Base-by-base conservation (phyloP, 2,113 vertebrate genomes). In the Macheiramphus alcinus region DNA sequence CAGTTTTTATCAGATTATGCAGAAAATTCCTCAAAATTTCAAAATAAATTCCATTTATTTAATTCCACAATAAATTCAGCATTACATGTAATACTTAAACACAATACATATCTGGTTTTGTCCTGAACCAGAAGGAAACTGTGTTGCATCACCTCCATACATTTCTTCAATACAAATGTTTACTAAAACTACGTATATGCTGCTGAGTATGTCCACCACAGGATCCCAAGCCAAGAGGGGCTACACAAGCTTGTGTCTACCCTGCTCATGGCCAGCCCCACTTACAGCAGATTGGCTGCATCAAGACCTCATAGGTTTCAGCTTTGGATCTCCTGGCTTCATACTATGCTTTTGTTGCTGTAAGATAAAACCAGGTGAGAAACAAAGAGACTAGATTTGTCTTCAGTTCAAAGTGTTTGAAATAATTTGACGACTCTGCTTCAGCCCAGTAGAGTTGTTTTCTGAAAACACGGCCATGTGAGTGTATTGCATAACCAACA, bases 331-430 rank as follows among this genome's bases (percentile, higher is more conserved):
- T 72, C 12, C 31, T 65, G 32, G 17, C n/a, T 72, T 73, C 8
- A 0, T 17, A 31, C 1, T 31, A 13, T n/a, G 26, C 14, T 88
- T 58, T 36, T 61, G 10, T 29, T 73, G 4, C 10, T 10, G 1
- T 40, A 47, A 62, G 8, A 26, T 3, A 82, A 82, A 94, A 65
- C 7, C 15, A 3, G 2, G 6, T 45, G 45, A 79, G 61, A 70
- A 34, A 68, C 29, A 90, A 14, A 25, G 9, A 92, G 42, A 32
- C 4, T 40, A 38, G 13, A 26, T 52, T 14, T 50, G 4, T 20
- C 68, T 78, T 61, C 67, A 21, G 16, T 42, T 79, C 20, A 55
- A 68, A 79, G 13, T 32, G 7, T 65, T 59, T 56, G 31, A 68
- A 79, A 73, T 10, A 48, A 17, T 52, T 72, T 65, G 26, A 73